phyloP scores from a whole-genome alignment of 92 coral and sea anemone species.

The Epizoanthus fatuus region DNA sequence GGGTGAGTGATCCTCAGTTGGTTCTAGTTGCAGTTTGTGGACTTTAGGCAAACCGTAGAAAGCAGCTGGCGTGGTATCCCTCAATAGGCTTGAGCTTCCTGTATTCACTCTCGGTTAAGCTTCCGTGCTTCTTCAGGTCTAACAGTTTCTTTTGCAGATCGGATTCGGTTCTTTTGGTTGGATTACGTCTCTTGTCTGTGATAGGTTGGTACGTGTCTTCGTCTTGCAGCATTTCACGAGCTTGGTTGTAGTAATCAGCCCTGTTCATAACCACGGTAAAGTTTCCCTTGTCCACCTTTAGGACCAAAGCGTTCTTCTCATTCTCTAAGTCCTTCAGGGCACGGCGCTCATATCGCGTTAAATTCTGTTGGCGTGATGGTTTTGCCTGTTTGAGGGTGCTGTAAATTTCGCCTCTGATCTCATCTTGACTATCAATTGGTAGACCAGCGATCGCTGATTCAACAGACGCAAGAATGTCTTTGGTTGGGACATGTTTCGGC shows the following conservation, averaged over 20 bases:
- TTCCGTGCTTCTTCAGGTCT: no score
- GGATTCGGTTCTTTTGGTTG: no score
- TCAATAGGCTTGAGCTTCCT: no score
- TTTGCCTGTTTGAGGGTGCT: not conserved
- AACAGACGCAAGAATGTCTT: not conserved
- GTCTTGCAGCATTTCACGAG: not conserved
- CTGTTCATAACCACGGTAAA: not conserved
- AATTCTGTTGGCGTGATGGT: not conserved
- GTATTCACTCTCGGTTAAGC: no score
- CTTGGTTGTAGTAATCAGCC: not conserved
- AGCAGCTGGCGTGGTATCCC: no score
- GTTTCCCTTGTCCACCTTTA: not conserved
- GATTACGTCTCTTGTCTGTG: no score
- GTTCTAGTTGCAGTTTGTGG: no score
- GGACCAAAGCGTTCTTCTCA: not conserved
- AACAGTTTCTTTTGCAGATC: no score
- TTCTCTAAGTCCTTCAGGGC: not conserved
- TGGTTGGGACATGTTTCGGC: not conserved
- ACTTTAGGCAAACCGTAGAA: no score
- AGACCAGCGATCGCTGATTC: slow-evolving; percentile 6
- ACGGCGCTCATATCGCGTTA: not conserved
- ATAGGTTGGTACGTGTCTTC: no score
- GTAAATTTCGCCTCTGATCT: slow-evolving; percentile 10
- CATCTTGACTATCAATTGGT: not conserved
- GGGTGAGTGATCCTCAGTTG: no score